phyloP scores from a whole-genome alignment of 1,140 invertebrate species.

The Aphaenogaster rudis region DNA sequence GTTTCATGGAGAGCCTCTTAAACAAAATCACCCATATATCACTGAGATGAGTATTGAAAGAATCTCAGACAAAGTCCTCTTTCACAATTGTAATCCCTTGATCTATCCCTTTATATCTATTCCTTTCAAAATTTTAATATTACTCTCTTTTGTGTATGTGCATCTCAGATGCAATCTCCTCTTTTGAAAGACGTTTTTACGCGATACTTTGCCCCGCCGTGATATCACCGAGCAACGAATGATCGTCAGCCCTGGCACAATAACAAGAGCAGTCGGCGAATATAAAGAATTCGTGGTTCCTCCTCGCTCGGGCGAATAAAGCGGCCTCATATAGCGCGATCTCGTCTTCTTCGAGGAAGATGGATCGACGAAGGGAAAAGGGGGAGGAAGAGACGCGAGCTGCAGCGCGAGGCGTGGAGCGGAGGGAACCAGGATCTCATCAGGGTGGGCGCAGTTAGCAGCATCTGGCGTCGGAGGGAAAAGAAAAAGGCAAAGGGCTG shows the following conservation, averaged over 20 bases:
- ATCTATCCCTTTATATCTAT: too few relatives aligned
- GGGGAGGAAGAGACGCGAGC: constrained; percentile 45
- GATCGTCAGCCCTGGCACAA: constrained; percentile 34
- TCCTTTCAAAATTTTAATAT: neutral
- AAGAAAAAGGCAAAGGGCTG: constrained; percentile 51
- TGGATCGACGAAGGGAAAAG: constrained; percentile 29
- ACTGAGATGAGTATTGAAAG: neutral
- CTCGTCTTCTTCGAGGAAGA: constrained; percentile 62
- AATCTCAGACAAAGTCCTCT: neutral
- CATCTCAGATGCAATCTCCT: neutral
- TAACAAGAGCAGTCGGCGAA: constrained; percentile 44
- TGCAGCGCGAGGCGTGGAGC: neutral
- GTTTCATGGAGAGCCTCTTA: neutral
- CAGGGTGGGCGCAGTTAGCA: constrained; percentile 75
- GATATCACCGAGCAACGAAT: constrained; percentile 22
- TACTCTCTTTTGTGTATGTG: neutral
- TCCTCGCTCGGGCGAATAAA: constrained; percentile 44
- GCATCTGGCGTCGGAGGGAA: constrained; percentile 75
- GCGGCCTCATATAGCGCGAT: constrained; percentile 41
- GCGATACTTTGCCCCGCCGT: neutral
- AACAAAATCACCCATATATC: neutral
- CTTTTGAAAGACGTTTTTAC: constrained; percentile 27
- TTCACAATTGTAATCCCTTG: too few relatives aligned
- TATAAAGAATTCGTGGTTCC: constrained; percentile 55
- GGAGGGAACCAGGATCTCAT: constrained; percentile 66